phyloP scores from a whole-genome alignment of 1,140 invertebrate genomes.

The Macrobrachium nipponense region DNA sequence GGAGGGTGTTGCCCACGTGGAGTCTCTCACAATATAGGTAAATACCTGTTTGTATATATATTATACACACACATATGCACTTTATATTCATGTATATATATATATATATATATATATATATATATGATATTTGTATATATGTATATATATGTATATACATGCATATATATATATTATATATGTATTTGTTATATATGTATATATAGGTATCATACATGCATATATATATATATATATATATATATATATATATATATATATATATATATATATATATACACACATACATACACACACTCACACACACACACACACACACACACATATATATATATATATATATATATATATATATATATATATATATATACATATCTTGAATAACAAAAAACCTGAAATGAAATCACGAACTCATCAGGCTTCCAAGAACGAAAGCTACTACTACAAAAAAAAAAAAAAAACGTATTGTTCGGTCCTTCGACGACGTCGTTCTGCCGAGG shows the following conservation, averaged over 20 bases:
- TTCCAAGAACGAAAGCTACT: too few relatives aligned
- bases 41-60: too few relatives aligned
- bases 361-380: too few relatives aligned
- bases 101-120: conserved; percentile 3
- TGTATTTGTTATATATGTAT: neutral
- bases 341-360: neutral
- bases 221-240: neutral
- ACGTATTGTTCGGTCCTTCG: too few relatives aligned
- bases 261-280: neutral
- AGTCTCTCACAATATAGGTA: neutral
- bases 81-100: neutral
- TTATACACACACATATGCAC: too few relatives aligned
- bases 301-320: neutral
- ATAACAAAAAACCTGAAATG: too few relatives aligned
- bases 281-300: neutral
- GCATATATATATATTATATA: conserved; percentile 6
- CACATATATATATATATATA: neutral
- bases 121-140: conserved; percentile 22
- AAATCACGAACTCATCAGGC: too few relatives aligned
- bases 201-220: neutral
- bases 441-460: too few relatives aligned
- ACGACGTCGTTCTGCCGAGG: too few relatives aligned
- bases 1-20: too few relatives aligned
- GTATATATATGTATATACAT: conserved; percentile 9
- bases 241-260: neutral